Percentiles rank a stretch among this genome's conserved stretches.
Evolutionary conservation across 2,797 vertebrate species (phyloP).

Genomic region (Chromis chromis): DNA sequence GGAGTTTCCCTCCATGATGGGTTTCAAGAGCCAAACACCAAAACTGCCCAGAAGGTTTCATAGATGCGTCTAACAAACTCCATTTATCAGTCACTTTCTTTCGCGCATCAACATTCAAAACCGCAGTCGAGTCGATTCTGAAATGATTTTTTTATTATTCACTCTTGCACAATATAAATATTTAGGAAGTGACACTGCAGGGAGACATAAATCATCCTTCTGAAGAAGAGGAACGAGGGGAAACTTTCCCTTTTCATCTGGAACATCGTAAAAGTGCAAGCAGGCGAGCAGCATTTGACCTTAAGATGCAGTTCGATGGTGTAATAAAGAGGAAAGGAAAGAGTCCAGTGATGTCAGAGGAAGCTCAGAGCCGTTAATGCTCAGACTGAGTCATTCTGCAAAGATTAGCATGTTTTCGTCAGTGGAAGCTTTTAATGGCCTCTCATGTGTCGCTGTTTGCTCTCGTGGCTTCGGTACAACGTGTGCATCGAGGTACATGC

Average conservation of each 20-base stretch:
- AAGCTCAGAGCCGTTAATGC: slow-evolving; percentile 51
- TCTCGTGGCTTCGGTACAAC: slow-evolving; percentile 17
- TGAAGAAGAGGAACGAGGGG: neutral
- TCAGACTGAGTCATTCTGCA: slow-evolving; percentile 68
- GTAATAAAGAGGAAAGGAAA: neutral
- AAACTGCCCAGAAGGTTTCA: neutral
- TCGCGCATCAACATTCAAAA: neutral
- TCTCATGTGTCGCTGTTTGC: slow-evolving; percentile 49
- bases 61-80: neutral
- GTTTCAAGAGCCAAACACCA: neutral
- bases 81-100: neutral
- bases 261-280: neutral
- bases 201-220: slow-evolving; percentile 20
- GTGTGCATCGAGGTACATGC: slow-evolving; percentile 39
- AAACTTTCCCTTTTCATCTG: slow-evolving; percentile 2
- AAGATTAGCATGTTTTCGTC: slow-evolving; percentile 48
- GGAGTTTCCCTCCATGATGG: neutral
- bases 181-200: slow-evolving; percentile 20
- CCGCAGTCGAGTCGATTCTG: neutral
- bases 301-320: neutral
- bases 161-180: slow-evolving; percentile 8
- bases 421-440: slow-evolving; percentile 76
- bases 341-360: slow-evolving; percentile 51
- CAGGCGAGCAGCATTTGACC: neutral
- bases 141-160: slow-evolving; percentile 7